These are phyloP conservation scores for Quadriops clusia DNA, from an alignment of 2,888 invertebrate species.

Conservation along the genomic window DNA sequence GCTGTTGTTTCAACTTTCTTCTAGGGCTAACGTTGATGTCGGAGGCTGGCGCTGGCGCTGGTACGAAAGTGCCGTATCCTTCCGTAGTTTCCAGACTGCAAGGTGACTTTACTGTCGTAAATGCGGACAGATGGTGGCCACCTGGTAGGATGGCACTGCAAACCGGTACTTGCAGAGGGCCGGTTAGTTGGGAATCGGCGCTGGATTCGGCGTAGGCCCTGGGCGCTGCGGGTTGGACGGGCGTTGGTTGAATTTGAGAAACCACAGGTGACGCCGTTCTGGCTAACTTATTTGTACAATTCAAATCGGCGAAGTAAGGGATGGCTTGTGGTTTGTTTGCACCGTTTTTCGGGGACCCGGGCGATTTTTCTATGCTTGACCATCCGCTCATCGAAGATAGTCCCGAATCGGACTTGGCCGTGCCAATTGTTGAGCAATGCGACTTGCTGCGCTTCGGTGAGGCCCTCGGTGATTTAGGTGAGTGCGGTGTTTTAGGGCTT, in stretches of 20 bases:
- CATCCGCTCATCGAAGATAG: constrained; percentile 79
- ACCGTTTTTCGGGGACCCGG: constrained; percentile 60
- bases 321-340: constrained; percentile 18
- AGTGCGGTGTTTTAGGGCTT: constrained; percentile 50
- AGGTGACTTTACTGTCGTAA: constrained; percentile 43
- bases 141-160: constrained; percentile 32
- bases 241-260: too few species aligned
- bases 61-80: constrained; percentile 41
- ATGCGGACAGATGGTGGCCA: constrained; percentile 43
- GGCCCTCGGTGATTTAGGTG: constrained; percentile 60
- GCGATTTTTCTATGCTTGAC: constrained; percentile 76
- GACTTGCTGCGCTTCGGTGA: constrained; percentile 58
- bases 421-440: constrained; percentile 49
- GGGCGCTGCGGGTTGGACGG: constrained; percentile 23
- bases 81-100: constrained; percentile 37
- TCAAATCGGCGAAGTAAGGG: constrained; percentile 20
- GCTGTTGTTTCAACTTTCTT: constrained; percentile 34
- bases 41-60: constrained; percentile 41
- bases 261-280: constrained; percentile 5
- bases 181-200: constrained; percentile 39
- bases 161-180: constrained; percentile 21
- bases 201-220: constrained; percentile 46
- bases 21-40: constrained; percentile 42
- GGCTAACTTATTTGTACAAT: constrained; percentile 10
- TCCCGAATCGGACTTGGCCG: constrained; percentile 76